Percentiles rank a stretch among this genome's conserved stretches.
Evolutionary conservation across 30 jellyfish, hydroid and myxozoan genomes (phyloP).

Genomic region (Morbakka virulenta): DNA sequence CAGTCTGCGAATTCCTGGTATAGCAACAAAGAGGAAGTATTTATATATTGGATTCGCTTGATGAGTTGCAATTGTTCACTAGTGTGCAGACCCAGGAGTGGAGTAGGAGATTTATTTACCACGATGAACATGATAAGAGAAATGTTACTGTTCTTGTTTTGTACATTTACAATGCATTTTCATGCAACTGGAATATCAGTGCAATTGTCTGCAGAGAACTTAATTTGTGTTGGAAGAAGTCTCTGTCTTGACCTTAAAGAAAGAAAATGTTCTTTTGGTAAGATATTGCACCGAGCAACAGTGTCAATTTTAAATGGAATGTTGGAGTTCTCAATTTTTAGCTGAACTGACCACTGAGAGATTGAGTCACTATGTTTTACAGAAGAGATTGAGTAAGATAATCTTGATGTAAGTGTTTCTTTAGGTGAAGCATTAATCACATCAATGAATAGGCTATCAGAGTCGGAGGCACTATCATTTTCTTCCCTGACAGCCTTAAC

Average conservation of each 20-base stretch:
- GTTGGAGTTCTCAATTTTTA: neutral
- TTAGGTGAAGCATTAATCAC: too few species aligned
- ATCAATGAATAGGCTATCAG: too few species aligned
- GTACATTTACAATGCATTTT: neutral
- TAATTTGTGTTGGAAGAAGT: too few species aligned
- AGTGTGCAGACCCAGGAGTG: neutral
- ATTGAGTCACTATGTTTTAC: neutral
- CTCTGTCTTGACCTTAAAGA: conserved; percentile 49
- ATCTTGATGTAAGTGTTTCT: too few species aligned
- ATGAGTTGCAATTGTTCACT: neutral
- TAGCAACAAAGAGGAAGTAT: neutral
- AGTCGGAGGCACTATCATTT: too few species aligned
- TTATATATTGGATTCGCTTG: neutral
- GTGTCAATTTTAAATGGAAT: neutral
- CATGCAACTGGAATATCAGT: neutral
- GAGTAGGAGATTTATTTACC: neutral
- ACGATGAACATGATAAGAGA: neutral
- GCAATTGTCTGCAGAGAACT: neutral
- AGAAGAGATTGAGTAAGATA: neutral
- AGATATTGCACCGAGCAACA: too few species aligned
- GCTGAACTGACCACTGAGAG: neutral
- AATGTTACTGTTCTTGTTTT: neutral
- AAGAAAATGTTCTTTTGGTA: conserved; percentile 3
- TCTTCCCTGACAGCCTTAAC: too few species aligned
- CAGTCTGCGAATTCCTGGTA: neutral